These are phyloP conservation scores for Vicugna pacos DNA, from an alignment of 2,113 vertebrate genomes.

Conservation along the genomic window DNA sequence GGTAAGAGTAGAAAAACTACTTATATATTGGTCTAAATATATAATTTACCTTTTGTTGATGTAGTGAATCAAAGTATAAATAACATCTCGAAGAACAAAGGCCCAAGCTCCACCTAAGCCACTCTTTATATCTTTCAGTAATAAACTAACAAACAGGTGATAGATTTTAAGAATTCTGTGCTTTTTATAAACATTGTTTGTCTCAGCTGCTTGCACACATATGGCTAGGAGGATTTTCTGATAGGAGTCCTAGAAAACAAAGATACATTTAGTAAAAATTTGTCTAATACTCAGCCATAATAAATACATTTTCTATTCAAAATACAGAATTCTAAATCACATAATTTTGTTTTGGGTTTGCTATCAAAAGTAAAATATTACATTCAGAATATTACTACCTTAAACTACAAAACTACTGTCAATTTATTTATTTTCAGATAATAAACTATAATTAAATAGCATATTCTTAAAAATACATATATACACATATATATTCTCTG, in stretches of 20 bases:
- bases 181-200: slow-evolving; percentile 93
- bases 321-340: slow-evolving; percentile 9
- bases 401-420: slow-evolving; percentile 28
- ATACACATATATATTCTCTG: background rate
- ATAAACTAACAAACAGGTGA: slow-evolving; percentile 94
- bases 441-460: slow-evolving; percentile 2
- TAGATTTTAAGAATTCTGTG: slow-evolving; percentile 96
- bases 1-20: background rate
- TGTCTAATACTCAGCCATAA: background rate
- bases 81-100: slow-evolving; percentile 96
- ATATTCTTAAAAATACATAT: background rate
- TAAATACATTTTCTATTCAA: slow-evolving; percentile 38
- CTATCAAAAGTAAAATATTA: slow-evolving; percentile 10
- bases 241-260: slow-evolving; percentile 93
- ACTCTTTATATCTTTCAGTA: slow-evolving; percentile 95
- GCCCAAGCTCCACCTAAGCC: slow-evolving; percentile 97
- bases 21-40: background rate
- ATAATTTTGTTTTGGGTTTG: slow-evolving; percentile 46
- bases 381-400: slow-evolving; percentile 28
- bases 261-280: slow-evolving; percentile 57
- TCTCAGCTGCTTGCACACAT: slow-evolving; percentile 91
- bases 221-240: slow-evolving; percentile 96
- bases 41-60: slow-evolving; percentile 91
- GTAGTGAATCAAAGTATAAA: slow-evolving; percentile 97
- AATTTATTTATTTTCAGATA: slow-evolving; percentile 30